Conservation (phyloP, 37 sponge, comb jelly and placozoan genomes). For the Beroe forskalii region DNA sequence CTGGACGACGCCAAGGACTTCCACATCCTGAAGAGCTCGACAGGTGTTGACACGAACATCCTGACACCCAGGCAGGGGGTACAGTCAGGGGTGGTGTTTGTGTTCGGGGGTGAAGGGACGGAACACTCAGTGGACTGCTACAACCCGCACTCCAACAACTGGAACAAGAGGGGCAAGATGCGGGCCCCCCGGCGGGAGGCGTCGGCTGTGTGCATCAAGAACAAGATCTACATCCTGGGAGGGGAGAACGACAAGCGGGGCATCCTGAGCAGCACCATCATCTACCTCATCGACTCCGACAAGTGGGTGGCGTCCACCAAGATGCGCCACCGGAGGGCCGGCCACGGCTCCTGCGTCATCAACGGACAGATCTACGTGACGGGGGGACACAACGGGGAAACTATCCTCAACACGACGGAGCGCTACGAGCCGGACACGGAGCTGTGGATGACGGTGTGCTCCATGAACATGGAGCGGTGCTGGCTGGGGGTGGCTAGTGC, state of each 20-base stretch:
- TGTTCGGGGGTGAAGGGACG: slow-evolving; percentile 51
- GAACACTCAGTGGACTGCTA: slow-evolving; percentile 53
- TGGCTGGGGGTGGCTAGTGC: slow-evolving; percentile 54
- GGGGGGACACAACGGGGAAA: slow-evolving; percentile 63
- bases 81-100: slow-evolving; percentile 38
- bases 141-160: slow-evolving; percentile 62
- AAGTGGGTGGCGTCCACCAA: slow-evolving; percentile 62
- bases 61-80: slow-evolving; percentile 35
- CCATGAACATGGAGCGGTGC: slow-evolving; percentile 65
- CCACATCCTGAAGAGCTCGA: slow-evolving; percentile 55
- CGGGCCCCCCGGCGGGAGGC: slow-evolving; percentile 51
- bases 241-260: slow-evolving; percentile 59
- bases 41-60: slow-evolving; percentile 31
- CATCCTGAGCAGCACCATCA: slow-evolving; percentile 52
- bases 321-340: slow-evolving; percentile 42
- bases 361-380: slow-evolving; percentile 57
- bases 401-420: slow-evolving; percentile 51
- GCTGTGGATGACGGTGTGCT: slow-evolving; percentile 56
- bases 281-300: slow-evolving; percentile 42
- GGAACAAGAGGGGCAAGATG: slow-evolving; percentile 62
- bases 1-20: slow-evolving; percentile 54
- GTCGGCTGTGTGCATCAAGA: slow-evolving; percentile 53
- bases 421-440: slow-evolving; percentile 26
- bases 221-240: slow-evolving; percentile 57
- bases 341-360: slow-evolving; percentile 60